These are phyloP conservation scores for Sebastes nivosus DNA, from an alignment of 2,797 vertebrate genomes.

Conservation along the genomic window DNA sequence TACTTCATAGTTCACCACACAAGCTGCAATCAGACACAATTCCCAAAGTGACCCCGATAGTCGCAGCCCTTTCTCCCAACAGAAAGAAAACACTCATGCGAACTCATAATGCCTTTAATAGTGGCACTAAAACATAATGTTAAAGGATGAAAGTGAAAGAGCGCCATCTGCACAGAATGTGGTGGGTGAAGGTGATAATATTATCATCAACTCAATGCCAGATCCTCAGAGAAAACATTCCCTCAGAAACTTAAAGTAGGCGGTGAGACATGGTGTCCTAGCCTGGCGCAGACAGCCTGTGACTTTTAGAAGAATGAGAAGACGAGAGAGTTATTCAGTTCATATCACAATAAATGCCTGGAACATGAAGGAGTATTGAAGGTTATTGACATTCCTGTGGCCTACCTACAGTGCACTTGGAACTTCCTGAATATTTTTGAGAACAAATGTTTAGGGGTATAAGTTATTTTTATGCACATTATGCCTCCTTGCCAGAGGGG, in stretches of 20 bases:
- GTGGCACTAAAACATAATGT: constrained; percentile 74
- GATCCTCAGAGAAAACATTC: constrained; percentile 64
- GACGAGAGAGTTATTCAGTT: constrained; percentile 3
- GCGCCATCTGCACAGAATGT: constrained; percentile 37
- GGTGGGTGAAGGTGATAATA: constrained; percentile 78
- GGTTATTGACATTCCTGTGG: constrained; percentile 72
- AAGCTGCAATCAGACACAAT: constrained; percentile 71
- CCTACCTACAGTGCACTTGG: constrained; percentile 50
- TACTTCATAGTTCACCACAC: constrained; percentile 76
- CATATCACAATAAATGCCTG: constrained; percentile 38
- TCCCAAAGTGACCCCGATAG: constrained; percentile 70
- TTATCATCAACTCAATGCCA: constrained; percentile 68
- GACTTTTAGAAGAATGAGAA: constrained; percentile 45
- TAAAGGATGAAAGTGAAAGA: constrained; percentile 64
- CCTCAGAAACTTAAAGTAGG: constrained; percentile 58
- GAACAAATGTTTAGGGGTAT: constrained; percentile 81
- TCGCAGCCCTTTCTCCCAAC: constrained; percentile 36
- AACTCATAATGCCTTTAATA: constrained; percentile 64
- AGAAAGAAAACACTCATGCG: constrained; percentile 52
- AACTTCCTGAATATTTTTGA: constrained; percentile 69
- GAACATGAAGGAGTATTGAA: constrained; percentile 56
- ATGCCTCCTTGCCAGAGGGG: constrained; percentile 79
- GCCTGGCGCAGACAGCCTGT: constrained; percentile 13
- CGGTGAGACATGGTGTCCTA: constrained; percentile 55
- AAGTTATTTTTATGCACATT: constrained; percentile 84